These are phyloP conservation scores for Ibidorhyncha struthersii DNA, from an alignment of 2,113 vertebrate genomes.

Conservation along the genomic window DNA sequence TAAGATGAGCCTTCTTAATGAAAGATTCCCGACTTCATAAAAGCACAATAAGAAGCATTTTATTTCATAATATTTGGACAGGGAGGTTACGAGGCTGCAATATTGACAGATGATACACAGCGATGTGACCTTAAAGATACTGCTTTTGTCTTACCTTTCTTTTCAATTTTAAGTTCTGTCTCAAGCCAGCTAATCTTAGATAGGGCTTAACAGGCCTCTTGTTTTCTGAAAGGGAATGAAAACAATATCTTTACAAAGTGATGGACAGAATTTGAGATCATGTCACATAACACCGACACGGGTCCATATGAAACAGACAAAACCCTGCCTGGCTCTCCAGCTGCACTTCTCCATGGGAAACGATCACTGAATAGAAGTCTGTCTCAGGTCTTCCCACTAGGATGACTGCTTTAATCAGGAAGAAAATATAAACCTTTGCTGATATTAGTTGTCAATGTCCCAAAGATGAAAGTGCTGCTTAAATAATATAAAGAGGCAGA, in stretches of 20 bases:
- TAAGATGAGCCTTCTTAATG: conserved; percentile 14
- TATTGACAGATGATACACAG: not conserved
- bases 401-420: not conserved
- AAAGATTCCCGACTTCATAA: not conserved
- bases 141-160: conserved; percentile 22
- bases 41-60: conserved; percentile 29
- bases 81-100: conserved; percentile 3
- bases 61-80: conserved; percentile 53
- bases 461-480: not conserved
- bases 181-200: not conserved
- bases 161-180: conserved; percentile 6
- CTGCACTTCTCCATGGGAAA: not conserved
- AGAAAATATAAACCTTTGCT: not conserved
- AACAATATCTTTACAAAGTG: not conserved
- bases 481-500: not conserved
- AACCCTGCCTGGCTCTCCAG: not conserved
- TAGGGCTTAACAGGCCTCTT: not conserved
- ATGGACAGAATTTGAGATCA: not conserved
- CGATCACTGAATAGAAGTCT: not conserved
- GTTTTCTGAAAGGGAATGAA: not conserved
- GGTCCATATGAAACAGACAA: not conserved
- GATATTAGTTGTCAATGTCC: not conserved
- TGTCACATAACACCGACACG: accelerated
- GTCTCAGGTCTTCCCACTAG: not conserved
- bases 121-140: not conserved